Evolutionary conservation across 2,113 vertebrate species (phyloP).

Genomic region (Chinchilla lanigera): DNA sequence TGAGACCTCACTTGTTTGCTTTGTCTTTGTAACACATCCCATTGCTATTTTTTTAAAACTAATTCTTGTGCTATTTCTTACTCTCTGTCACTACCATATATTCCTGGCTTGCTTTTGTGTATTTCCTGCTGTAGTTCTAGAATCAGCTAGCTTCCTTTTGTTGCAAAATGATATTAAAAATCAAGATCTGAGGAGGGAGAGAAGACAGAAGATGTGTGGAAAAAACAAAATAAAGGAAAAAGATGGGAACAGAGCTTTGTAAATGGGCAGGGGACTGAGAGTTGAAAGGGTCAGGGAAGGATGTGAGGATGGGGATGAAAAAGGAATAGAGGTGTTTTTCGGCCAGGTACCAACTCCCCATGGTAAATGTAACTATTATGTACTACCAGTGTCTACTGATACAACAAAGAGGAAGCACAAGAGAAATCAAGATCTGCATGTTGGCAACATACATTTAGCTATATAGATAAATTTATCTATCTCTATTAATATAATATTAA

Average conservation of each 20-base stretch:
- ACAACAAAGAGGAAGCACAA: neutral
- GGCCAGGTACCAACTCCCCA: neutral
- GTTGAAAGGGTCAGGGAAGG: neutral
- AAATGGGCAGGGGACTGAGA: neutral
- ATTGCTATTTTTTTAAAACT: neutral
- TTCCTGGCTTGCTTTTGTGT: neutral
- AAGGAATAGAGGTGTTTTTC: neutral
- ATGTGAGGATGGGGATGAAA: neutral
- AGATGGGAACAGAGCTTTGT: neutral
- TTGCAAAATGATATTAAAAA: neutral
- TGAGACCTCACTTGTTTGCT: neutral
- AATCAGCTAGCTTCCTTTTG: neutral
- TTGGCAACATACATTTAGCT: neutral
- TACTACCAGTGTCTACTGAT: neutral
- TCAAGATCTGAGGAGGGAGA: neutral
- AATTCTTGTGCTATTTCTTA: neutral
- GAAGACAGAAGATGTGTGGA: neutral
- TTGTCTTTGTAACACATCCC: neutral
- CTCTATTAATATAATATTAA: too few species aligned
- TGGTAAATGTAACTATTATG: neutral
- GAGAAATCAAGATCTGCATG: neutral
- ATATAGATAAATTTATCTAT: too few species aligned
- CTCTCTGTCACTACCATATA: neutral
- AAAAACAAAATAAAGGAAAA: neutral
- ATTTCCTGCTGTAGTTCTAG: neutral